These are phyloP conservation scores for Corythoichthys haematopterus DNA, from an alignment of 2,113 vertebrate genomes.

Conservation along the genomic window DNA sequence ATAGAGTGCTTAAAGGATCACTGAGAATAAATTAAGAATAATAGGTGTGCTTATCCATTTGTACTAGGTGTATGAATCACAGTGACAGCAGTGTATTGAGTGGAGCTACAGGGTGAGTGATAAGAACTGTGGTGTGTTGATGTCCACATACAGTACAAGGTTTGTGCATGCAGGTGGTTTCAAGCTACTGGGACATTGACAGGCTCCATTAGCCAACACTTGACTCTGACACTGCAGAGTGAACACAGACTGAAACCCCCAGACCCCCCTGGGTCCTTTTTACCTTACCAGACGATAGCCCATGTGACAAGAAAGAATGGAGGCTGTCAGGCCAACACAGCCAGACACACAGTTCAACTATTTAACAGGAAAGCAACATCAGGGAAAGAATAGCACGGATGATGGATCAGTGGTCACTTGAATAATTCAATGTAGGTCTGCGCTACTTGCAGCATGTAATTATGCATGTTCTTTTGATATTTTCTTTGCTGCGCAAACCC, in stretches of 20 bases:
- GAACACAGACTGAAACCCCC: constrained; percentile 37
- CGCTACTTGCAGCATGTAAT: not conserved
- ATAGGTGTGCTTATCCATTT: constrained; percentile 56
- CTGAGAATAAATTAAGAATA: constrained; percentile 60
- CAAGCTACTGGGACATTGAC: constrained; percentile 55
- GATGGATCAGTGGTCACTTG: not conserved
- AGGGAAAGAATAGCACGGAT: not conserved
- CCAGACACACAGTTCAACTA: constrained; percentile 30
- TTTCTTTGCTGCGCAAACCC: not conserved
- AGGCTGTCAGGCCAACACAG: constrained; percentile 30
- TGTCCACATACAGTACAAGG: constrained; percentile 37
- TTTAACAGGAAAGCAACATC: constrained; percentile 3
- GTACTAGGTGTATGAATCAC: constrained; percentile 59
- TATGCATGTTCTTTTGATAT: constrained; percentile 3
- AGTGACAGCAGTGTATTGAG: constrained; percentile 56
- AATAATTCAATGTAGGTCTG: not conserved
- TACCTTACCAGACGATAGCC: constrained; percentile 54
- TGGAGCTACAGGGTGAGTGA: constrained; percentile 29
- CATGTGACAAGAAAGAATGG: constrained; percentile 52
- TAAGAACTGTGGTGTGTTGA: constrained; percentile 31
- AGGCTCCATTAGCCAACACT: constrained; percentile 60
- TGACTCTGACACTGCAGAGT: constrained; percentile 55
- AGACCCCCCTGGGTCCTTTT: constrained; percentile 58
- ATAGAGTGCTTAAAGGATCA: constrained; percentile 53
- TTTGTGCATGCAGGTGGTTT: constrained; percentile 53